Percentiles rank a stretch among this genome's conserved stretches.
Conservation (phyloP, 2,797 vertebrate genomes). For the Pteronotus mesoamericanus region DNA sequence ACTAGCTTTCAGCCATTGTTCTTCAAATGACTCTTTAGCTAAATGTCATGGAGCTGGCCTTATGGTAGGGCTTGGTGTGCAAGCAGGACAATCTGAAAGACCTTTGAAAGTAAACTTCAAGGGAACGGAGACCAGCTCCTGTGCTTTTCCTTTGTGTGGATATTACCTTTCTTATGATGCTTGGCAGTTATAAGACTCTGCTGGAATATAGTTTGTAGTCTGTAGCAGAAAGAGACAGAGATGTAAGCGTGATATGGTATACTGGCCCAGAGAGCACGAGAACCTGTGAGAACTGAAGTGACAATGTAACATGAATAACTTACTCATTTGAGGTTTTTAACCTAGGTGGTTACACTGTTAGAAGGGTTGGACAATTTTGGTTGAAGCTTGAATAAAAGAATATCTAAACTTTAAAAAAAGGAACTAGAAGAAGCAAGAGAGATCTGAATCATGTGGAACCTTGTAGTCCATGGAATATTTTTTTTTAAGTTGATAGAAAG, state of each 20-base stretch:
- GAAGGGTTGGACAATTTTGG: slow-evolving; percentile 56
- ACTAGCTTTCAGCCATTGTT: not conserved
- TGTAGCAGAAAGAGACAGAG: slow-evolving; percentile 60
- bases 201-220: slow-evolving; percentile 56
- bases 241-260: slow-evolving; percentile 45
- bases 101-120: not conserved
- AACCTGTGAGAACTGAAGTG: slow-evolving; percentile 69
- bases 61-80: not conserved
- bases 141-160: slow-evolving; percentile 33
- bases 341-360: slow-evolving; percentile 40
- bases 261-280: slow-evolving; percentile 25
- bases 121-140: not conserved
- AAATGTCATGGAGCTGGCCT: not conserved
- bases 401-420: slow-evolving; percentile 25
- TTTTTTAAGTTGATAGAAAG: not conserved
- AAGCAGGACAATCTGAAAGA: not conserved
- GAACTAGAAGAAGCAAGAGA: not conserved
- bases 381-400: slow-evolving; percentile 29
- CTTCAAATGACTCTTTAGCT: not conserved
- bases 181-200: slow-evolving; percentile 57
- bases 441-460: not conserved
- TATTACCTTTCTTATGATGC: slow-evolving; percentile 58
- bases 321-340: slow-evolving; percentile 53
- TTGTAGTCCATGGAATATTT: not conserved
- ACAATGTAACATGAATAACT: slow-evolving; percentile 61